Conservation (phyloP, 2,888 invertebrate species). For the Gordius sp. region DNA sequence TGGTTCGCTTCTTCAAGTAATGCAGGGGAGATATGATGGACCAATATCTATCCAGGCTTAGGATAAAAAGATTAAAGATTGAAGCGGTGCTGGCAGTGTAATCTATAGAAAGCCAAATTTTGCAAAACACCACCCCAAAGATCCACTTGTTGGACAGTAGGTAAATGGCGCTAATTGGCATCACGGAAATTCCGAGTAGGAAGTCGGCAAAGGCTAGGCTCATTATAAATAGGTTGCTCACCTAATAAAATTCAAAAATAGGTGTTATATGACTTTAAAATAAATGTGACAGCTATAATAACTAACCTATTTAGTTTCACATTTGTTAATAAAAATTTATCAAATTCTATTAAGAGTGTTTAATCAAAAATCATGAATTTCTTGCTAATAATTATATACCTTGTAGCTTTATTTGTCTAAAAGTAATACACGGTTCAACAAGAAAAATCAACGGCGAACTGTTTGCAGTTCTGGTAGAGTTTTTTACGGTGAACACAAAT, state of each 20-base stretch:
- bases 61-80: slow-evolving; percentile 35
- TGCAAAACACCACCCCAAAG: slow-evolving; percentile 34
- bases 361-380: neutral
- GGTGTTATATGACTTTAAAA: too few species aligned
- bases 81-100: slow-evolving; percentile 37
- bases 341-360: neutral
- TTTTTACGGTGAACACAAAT: too few species aligned
- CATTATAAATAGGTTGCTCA: slow-evolving; percentile 24
- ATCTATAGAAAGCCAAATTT: slow-evolving; percentile 36
- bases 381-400: neutral
- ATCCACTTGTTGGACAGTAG: slow-evolving; percentile 27
- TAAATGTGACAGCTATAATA: too few species aligned
- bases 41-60: slow-evolving; percentile 33
- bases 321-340: neutral
- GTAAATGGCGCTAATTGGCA: slow-evolving; percentile 25
- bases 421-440: too few species aligned
- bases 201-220: slow-evolving; percentile 27
- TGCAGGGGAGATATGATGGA: slow-evolving; percentile 33
- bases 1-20: slow-evolving; percentile 32
- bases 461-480: too few species aligned
- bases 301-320: neutral
- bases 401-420: too few species aligned
- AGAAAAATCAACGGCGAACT: too few species aligned
- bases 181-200: slow-evolving; percentile 25
- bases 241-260: slow-evolving; percentile 8